These are phyloP conservation scores for Apus apus DNA, from an alignment of 2,113 vertebrate genomes.

Conservation along the genomic window DNA sequence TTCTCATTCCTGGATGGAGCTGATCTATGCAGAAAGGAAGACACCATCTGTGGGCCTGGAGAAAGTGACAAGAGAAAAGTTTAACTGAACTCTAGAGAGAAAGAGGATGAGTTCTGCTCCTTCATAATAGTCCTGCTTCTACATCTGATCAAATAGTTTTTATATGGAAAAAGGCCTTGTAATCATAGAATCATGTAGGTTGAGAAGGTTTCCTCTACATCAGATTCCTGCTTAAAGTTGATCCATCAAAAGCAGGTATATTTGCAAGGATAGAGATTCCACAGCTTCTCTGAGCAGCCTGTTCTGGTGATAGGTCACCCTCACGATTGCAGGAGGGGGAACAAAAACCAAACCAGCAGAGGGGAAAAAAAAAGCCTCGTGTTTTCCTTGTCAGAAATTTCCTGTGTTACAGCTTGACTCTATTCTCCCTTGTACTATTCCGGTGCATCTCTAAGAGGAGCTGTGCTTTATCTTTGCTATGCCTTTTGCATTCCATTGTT, in stretches of 20 bases:
- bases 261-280: no score
- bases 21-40: not conserved
- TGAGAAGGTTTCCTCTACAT: no score
- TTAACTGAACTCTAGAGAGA: not conserved
- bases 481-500: not conserved
- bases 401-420: not conserved
- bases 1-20: not conserved
- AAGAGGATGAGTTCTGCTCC: not conserved
- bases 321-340: not conserved
- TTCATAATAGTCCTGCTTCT: not conserved
- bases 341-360: not conserved
- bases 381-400: not conserved
- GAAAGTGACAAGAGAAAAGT: not conserved
- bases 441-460: not conserved
- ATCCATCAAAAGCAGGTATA: no score
- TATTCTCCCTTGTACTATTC: not conserved
- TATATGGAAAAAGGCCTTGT: not conserved
- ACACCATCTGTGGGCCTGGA: not conserved
- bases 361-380: not conserved
- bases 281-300: not conserved
- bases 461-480: fast-evolving
- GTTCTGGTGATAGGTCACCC: not conserved
- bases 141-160: not conserved
- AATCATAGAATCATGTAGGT: no score
- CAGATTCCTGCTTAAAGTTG: no score